Evolutionary conservation across 2,113 vertebrate species (phyloP), one percentile per base, ranked within the genome.

Genomic region (Hoplias malabaricus): DNA sequence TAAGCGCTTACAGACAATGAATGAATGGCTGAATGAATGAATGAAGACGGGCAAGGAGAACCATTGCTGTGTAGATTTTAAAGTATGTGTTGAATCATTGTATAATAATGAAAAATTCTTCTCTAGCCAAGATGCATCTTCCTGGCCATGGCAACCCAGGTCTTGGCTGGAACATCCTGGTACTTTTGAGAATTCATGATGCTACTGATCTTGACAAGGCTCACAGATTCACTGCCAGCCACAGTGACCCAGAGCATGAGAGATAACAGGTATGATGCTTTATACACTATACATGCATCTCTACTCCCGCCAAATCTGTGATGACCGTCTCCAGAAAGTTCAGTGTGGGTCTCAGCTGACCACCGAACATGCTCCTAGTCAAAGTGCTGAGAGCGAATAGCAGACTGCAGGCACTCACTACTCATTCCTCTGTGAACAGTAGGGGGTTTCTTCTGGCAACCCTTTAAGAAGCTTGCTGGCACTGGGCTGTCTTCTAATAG

Each of bases 171-270:
- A 75, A 66, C 54, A 75, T 54, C 73, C 46, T 40, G 46, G 33
- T 54, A 50, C 46, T 27, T 75, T 40, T 54, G 61, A 75, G 61
- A 75, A 65, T 54, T 66, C 33, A 54, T 75, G 63, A 54, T 27
- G 61, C 46, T 11, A 75, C 36, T 34, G 42, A 62, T 62, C 27
- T 62, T 62, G 38, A 62, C 19, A 62, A 36, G 53, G 4, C 72
- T 62, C 53, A 16, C 27, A 48, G 72, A 21, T 23, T 19, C 38
- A 46, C 56, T 46, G 61, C 27, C 42, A 63, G 71, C 40, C 43
- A 62, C 33, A 14, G 27, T 48, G 14, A 5, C 57, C 19, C 36
- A 53, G 29, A 75, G 63, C 59, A 53, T 53, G 16, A 65, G 27
- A 75, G 43, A 54, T 14, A 38, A 62, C 46, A 57, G 73, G 31